Conservation (phyloP, 2,113 vertebrate species). For the Sorex araneus region DNA sequence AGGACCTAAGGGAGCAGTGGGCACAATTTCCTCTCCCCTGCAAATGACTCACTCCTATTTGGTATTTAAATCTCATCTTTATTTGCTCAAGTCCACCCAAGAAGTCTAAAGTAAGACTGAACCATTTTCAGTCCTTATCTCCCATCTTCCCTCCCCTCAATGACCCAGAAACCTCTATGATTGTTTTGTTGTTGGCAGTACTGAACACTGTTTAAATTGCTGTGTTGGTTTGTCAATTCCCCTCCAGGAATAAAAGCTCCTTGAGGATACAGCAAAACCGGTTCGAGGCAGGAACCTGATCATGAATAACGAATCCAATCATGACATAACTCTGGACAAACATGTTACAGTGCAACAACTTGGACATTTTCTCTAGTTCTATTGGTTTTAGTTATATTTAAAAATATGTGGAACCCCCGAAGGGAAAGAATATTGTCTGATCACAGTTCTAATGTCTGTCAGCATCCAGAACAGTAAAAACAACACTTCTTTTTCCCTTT, state of each 20-base stretch:
- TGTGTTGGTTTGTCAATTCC: not conserved
- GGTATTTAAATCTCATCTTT: not conserved
- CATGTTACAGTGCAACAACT: too few species aligned
- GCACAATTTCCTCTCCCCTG: not conserved
- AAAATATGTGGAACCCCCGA: too few species aligned
- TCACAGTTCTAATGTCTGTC: not conserved
- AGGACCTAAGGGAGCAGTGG: not conserved
- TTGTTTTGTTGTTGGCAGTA: not conserved
- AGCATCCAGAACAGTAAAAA: not conserved
- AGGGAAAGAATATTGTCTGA: not conserved
- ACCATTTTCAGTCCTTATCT: not conserved
- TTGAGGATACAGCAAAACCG: too few species aligned
- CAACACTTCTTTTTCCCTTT: not conserved
- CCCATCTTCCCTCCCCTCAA: not conserved
- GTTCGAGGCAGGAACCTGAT: too few species aligned
- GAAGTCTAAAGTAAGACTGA: not conserved
- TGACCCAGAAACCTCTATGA: not conserved
- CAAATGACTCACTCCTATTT: not conserved
- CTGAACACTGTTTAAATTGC: not conserved
- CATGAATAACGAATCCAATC: too few species aligned
- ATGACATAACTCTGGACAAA: too few species aligned
- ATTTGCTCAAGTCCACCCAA: not conserved
- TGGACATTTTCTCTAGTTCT: too few species aligned
- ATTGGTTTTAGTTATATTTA: too few species aligned
- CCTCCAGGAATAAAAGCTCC: not conserved